phyloP scores from a whole-genome alignment of 2,797 vertebrate species.

The Cossypha niveicapilla region DNA sequence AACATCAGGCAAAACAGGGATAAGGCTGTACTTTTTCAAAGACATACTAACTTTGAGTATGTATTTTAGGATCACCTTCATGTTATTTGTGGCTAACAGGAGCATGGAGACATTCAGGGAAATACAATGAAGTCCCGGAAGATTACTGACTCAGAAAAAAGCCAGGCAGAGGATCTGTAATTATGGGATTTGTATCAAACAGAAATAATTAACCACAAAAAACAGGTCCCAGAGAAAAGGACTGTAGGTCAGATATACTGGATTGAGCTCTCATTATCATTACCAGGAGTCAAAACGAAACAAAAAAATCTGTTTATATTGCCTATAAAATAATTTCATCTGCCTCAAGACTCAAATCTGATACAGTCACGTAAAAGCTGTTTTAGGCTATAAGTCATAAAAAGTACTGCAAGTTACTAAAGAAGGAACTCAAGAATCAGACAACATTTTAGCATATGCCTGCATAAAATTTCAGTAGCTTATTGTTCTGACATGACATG shows the following conservation, averaged over 20 bases:
- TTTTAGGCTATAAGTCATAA: background rate
- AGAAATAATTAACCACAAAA: background rate
- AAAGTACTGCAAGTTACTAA: background rate
- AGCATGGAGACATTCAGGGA: background rate
- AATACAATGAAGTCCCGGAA: background rate
- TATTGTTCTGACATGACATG: background rate
- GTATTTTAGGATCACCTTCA: background rate
- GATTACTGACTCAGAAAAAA: background rate
- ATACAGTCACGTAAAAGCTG: background rate
- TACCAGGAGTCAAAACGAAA: background rate
- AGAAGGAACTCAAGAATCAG: background rate
- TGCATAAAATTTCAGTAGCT: background rate
- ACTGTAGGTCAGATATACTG: background rate
- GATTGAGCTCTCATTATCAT: background rate
- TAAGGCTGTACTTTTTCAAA: background rate
- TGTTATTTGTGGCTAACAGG: background rate
- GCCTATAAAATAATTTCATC: background rate
- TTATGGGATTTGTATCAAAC: background rate
- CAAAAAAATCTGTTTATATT: background rate
- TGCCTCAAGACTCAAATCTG: background rate
- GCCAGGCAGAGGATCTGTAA: background rate
- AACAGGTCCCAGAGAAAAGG: background rate
- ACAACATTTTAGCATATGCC: background rate
- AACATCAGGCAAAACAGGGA: background rate
- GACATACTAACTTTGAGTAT: background rate